Evolutionary conservation across 1,140 invertebrate genomes (phyloP).

Genomic region (Contarinia nasturtii): DNA sequence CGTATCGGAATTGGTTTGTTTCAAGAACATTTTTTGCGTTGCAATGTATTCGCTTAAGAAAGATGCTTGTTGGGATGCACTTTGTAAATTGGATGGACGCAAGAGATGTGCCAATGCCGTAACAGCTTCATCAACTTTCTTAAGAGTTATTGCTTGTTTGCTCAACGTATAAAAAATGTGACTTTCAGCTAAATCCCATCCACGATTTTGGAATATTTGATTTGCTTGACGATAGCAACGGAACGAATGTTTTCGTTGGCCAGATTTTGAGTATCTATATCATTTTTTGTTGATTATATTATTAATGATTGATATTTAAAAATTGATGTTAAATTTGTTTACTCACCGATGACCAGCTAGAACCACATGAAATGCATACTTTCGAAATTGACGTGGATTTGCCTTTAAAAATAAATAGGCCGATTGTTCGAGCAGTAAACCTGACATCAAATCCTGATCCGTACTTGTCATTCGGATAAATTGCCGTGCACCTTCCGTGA

Average conservation of each 20-base stretch:
- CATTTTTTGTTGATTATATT: too few relatives aligned
- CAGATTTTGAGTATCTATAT: constrained; percentile 59
- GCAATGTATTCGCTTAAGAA: constrained; percentile 80
- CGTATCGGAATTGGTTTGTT: constrained; percentile 11
- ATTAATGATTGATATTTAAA: too few relatives aligned
- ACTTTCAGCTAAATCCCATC: constrained; percentile 83
- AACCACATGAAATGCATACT: constrained; percentile 95
- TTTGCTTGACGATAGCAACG: constrained; percentile 82
- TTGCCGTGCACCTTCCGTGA: constrained; percentile 78
- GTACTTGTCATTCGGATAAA: constrained; percentile 90
- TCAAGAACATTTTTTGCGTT: constrained; percentile 29
- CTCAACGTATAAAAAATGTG: constrained; percentile 90
- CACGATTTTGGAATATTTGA: constrained; percentile 53
- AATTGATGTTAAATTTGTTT: too few relatives aligned
- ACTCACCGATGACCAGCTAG: constrained; percentile 64
- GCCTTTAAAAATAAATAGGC: constrained; percentile 74
- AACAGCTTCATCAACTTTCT: constrained; percentile 52
- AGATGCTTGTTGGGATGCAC: constrained; percentile 54
- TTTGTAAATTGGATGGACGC: constrained; percentile 52
- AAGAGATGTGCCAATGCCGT: constrained; percentile 62
- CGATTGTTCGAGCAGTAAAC: constrained; percentile 85
- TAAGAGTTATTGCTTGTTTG: constrained; percentile 63
- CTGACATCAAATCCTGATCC: constrained; percentile 78
- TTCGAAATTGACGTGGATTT: constrained; percentile 57
- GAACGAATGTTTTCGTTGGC: constrained; percentile 75